Conservation (phyloP, 1,140 invertebrate genomes). For the Panulirus ornatus region DNA sequence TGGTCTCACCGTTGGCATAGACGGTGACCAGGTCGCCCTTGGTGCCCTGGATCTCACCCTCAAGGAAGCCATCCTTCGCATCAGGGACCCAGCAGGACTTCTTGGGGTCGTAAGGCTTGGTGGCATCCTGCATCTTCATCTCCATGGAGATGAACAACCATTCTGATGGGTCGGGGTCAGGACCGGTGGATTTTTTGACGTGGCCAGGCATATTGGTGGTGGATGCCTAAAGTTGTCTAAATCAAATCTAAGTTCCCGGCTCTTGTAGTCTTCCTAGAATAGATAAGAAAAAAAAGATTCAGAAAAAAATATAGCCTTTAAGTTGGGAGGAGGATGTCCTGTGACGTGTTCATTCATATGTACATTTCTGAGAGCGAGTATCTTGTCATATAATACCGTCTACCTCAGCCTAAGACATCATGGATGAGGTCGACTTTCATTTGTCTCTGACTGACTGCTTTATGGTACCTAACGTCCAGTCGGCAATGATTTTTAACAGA, state of each 20-base stretch:
- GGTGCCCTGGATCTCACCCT: slow-evolving; percentile 66
- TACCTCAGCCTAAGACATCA: too few relatives aligned
- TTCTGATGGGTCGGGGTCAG: slow-evolving; percentile 94
- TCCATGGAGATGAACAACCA: slow-evolving; percentile 95
- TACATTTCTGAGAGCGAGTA: too few relatives aligned
- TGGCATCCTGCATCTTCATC: slow-evolving; percentile 74
- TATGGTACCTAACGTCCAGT: too few relatives aligned
- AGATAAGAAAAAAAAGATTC: too few relatives aligned
- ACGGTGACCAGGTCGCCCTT: slow-evolving; percentile 77
- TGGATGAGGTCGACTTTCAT: too few relatives aligned
- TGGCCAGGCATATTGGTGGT: slow-evolving; percentile 75
- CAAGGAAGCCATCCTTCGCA: slow-evolving; percentile 48
- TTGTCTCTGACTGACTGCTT: too few relatives aligned
- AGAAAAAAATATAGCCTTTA: too few relatives aligned
- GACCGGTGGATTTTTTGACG: slow-evolving; percentile 76
- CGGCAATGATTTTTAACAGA: too few relatives aligned
- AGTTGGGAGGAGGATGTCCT: too few relatives aligned
- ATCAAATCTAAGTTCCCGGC: background rate
- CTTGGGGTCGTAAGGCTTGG: slow-evolving; percentile 69
- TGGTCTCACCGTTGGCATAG: slow-evolving; percentile 44
- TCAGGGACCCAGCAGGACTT: slow-evolving; percentile 75
- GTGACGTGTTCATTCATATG: too few relatives aligned
- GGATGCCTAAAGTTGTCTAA: slow-evolving; percentile 44
- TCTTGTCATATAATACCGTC: too few relatives aligned
- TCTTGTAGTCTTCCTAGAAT: too few relatives aligned